phyloP scores from a whole-genome alignment of 2,797 vertebrate species.

The Crypturellus tataupa region DNA sequence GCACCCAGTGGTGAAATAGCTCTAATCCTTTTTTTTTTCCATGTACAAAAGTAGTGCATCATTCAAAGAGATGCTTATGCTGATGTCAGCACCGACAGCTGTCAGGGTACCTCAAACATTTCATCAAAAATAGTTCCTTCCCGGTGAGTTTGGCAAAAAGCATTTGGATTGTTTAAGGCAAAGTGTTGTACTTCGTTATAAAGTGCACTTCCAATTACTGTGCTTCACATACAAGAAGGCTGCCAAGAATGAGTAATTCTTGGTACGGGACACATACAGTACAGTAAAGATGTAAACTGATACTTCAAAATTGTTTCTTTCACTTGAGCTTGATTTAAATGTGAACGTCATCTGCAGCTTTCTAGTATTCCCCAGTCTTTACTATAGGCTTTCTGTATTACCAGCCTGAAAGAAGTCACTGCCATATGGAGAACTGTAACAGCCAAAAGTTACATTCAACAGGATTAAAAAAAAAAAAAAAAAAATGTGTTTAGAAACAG shows the following conservation, averaged over 20 bases:
- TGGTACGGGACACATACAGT: background rate
- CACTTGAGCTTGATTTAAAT: background rate
- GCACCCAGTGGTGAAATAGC: background rate
- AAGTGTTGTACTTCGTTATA: background rate
- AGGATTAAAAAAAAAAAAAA: too few species aligned
- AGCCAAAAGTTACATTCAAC: background rate
- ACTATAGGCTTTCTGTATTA: background rate
- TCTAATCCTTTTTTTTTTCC: conserved; percentile 19
- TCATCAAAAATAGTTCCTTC: background rate
- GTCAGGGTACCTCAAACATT: background rate
- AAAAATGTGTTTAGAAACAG: background rate
- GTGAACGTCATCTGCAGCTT: background rate
- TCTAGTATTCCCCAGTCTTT: background rate
- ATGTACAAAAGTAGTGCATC: background rate
- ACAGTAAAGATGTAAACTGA: background rate
- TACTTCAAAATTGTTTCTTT: background rate
- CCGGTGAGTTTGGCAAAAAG: background rate
- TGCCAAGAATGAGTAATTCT: background rate
- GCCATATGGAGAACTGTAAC: background rate
- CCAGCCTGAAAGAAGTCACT: background rate
- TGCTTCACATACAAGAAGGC: background rate
- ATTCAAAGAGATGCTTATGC: background rate
- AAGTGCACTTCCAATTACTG: background rate
- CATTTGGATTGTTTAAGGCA: background rate
- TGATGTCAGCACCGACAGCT: background rate